These are phyloP conservation scores for Drosophila leontia DNA, from an alignment of 1,140 invertebrate genomes.

Conservation along the genomic window DNA sequence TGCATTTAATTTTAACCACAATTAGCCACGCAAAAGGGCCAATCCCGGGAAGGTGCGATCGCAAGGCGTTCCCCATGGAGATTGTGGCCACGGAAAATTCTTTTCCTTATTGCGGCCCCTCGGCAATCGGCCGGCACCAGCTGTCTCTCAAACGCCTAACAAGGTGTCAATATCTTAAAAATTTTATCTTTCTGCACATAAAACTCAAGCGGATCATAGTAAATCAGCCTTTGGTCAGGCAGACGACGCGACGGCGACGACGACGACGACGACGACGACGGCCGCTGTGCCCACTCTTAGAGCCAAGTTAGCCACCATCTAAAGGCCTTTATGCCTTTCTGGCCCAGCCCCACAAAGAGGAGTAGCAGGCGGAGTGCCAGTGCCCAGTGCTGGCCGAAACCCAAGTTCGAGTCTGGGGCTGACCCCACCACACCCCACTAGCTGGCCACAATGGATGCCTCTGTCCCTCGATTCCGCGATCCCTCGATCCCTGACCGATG, in stretches of 20 bases:
- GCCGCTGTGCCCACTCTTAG: conserved; percentile 31
- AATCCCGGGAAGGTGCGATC: conserved; percentile 29
- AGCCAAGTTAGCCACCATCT: conserved; percentile 48
- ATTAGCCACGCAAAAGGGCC: conserved; percentile 73
- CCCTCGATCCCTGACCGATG: conserved; percentile 55
- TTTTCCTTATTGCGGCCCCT: conserved; percentile 45
- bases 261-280: conserved; percentile 36
- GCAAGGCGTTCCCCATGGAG: conserved; percentile 24
- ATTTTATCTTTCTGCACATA: conserved; percentile 84
- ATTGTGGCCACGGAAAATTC: conserved; percentile 27
- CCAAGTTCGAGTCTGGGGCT: conserved; percentile 13
- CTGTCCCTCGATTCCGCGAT: conserved; percentile 3
- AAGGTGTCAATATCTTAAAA: conserved; percentile 84
- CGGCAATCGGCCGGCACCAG: conserved; percentile 21
- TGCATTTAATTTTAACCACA: conserved; percentile 78
- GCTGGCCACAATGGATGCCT: conserved; percentile 57
- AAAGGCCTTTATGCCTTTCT: conserved; percentile 39
- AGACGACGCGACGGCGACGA: conserved; percentile 42
- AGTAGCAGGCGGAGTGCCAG: conserved; percentile 16
- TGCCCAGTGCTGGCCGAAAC: conserved; percentile 16
- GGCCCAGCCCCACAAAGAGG: conserved; percentile 18
- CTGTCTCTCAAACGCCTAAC: conserved; percentile 76
- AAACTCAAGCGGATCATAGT: conserved; percentile 83
- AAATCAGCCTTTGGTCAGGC: conserved; percentile 81
- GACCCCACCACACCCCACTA: conserved; percentile 33